Evolutionary conservation across 1,140 invertebrate species (phyloP).

Genomic region (Eriosoma lanigerum): DNA sequence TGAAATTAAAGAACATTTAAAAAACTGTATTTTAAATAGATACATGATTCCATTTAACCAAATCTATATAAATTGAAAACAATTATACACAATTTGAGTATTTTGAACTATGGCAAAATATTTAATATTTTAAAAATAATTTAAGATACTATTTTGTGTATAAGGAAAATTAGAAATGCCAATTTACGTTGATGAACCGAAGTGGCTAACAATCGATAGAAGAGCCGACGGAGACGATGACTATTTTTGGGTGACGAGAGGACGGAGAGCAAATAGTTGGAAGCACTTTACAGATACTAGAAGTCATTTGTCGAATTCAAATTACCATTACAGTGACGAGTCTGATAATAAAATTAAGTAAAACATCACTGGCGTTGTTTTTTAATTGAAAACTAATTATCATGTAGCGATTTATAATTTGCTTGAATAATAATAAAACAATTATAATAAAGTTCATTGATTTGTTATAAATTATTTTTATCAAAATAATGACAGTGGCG

Average conservation of each 20-base stretch:
- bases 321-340: slow-evolving; percentile 27
- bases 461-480: not conserved
- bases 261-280: slow-evolving; percentile 33
- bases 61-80: no score
- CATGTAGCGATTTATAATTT: slow-evolving; percentile 39
- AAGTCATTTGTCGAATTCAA: not conserved
- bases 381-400: slow-evolving; percentile 2
- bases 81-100: no score
- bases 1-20: no score
- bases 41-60: no score
- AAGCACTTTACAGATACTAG: not conserved
- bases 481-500: not conserved
- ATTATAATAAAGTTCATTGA: slow-evolving; percentile 11
- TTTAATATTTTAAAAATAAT: not conserved
- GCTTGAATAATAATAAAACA: not conserved
- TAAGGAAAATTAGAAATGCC: slow-evolving; percentile 33
- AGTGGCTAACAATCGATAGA: slow-evolving; percentile 53
- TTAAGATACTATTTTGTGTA: not conserved
- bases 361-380: not conserved
- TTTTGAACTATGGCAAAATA: no score
- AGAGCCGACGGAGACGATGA: slow-evolving; percentile 37
- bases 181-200: slow-evolving; percentile 53
- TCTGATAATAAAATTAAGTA: slow-evolving; percentile 35
- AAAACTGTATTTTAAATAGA: no score
- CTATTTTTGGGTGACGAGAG: slow-evolving; percentile 45